Percentiles rank a stretch among this genome's conserved stretches.
These are phyloP conservation scores for Cotesia congregata DNA, from an alignment of 2,888 invertebrate genomes.

Conservation along the genomic window DNA sequence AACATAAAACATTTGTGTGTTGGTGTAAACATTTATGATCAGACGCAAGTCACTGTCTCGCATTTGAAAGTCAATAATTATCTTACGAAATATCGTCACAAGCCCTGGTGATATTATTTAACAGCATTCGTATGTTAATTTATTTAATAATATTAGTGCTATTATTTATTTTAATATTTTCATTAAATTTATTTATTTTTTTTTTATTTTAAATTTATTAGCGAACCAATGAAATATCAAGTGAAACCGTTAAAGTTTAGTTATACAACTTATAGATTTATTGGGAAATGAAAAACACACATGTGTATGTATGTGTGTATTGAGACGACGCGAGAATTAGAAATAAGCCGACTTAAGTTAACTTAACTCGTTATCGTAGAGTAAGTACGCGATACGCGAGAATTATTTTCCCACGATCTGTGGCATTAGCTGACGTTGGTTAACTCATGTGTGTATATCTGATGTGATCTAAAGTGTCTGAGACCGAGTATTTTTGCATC, in stretches of 20 bases:
- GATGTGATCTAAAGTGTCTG: slow-evolving; percentile 48
- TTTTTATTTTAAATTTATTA: neutral
- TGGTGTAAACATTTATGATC: neutral
- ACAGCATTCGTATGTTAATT: slow-evolving; percentile 26
- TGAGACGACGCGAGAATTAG: slow-evolving; percentile 31
- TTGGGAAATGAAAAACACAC: neutral
- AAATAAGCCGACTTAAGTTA: slow-evolving; percentile 18
- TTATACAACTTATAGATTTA: slow-evolving; percentile 17
- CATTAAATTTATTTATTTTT: neutral
- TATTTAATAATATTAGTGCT: neutral
- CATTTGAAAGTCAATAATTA: slow-evolving; percentile 40
- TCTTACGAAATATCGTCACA: slow-evolving; percentile 32
- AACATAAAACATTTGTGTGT: neutral
- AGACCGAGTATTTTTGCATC: slow-evolving; percentile 53
- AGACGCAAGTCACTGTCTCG: slow-evolving; percentile 37
- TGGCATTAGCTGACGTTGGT: slow-evolving; percentile 11
- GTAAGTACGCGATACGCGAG: slow-evolving; percentile 9
- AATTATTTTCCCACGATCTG: slow-evolving; percentile 34
- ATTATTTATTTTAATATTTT: slow-evolving; percentile 8
- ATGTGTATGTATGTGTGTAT: neutral
- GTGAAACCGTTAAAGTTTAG: slow-evolving; percentile 4
- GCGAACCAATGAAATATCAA: neutral
- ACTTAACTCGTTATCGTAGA: neutral
- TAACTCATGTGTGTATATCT: slow-evolving; percentile 42
- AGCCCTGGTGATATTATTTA: slow-evolving; percentile 24